Evolutionary conservation across 2,797 vertebrate genomes (phyloP).

Genomic region (Acrossocheilus fasciatus): DNA sequence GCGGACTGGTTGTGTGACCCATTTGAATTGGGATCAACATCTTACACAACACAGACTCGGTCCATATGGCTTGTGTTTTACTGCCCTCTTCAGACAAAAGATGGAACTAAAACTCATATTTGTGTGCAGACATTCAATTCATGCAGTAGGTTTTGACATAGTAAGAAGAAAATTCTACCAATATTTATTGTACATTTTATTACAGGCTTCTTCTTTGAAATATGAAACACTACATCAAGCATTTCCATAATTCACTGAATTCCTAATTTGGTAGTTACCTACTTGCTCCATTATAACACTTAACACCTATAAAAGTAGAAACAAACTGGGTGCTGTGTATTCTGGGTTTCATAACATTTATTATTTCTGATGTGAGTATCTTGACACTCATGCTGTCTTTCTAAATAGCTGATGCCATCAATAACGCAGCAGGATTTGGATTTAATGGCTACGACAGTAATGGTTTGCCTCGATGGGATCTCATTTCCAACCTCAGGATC

Average conservation of each 20-base stretch:
- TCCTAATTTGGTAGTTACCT: background rate
- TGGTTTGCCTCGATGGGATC: constrained; percentile 87
- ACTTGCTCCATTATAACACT: background rate
- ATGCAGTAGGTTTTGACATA: background rate
- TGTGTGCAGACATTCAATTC: background rate
- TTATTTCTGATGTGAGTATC: background rate
- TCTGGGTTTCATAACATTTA: background rate
- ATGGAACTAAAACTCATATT: background rate
- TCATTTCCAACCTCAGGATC: constrained; percentile 92
- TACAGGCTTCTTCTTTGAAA: background rate
- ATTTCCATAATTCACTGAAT: background rate
- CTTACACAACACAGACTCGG: constrained; percentile 28
- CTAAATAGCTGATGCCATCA: constrained; percentile 90
- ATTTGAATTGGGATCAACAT: constrained; percentile 46
- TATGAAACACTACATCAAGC: background rate
- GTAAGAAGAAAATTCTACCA: background rate
- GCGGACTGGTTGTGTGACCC: constrained; percentile 33
- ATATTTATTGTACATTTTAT: background rate
- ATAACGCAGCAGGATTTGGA: constrained; percentile 94
- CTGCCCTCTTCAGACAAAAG: constrained; percentile 40
- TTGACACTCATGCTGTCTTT: constrained; percentile 21
- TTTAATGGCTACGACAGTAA: constrained; percentile 89
- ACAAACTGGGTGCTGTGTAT: background rate
- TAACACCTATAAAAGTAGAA: background rate
- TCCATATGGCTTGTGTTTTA: constrained; percentile 27